Evolutionary conservation across 2,888 invertebrate genomes (phyloP), one percentile per base, ranked within the genome.

Genomic region (Limnephilus lunatus): DNA sequence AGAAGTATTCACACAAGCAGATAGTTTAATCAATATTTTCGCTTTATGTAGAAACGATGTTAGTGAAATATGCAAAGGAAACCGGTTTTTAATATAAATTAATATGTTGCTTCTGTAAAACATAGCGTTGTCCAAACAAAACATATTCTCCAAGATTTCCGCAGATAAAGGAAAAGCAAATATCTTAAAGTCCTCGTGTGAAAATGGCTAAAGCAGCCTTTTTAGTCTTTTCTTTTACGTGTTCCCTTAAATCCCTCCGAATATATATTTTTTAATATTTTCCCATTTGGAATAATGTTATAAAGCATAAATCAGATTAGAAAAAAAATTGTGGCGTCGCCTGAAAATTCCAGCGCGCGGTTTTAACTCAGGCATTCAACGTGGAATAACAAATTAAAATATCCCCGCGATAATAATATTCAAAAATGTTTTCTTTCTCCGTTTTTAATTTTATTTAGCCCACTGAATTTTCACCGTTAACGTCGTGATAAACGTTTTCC

Each of bases 401-500:
- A 91, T 92, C 87, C 68, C 89, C 53, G 44, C 90, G 92, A 93
- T 93, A 93, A 93, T 93, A 92, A 93, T 92, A 91, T 91, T 92
- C 80, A 91, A 92, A 92, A 93, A 93, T 91, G 92, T 93, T 93
- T 93, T 92, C 92, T 92, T 93, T 93, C 92, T 92, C 68, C 90
- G 48, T 90, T 91, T 91, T 90, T 82, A 89, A 89, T 89, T 91
- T 88, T 91, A 48, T 90, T 83, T 83, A 83, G 81, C 82, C 88
- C 92, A 88, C 88, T 91, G 91, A 93, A 93, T 90, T 93, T 93
- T 91, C 91, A 87, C 68, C 90, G 92, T 92, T 93, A 92, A 93
- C 93, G 91, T 90, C 90, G 90, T 90, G 93, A 93, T 93, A 93
- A 93, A 93, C 93, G 93, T 89, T 93, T 92, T 90, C 91, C 92